phyloP scores from a whole-genome alignment of 2,797 vertebrate genomes.

The Chrosomus eos region DNA sequence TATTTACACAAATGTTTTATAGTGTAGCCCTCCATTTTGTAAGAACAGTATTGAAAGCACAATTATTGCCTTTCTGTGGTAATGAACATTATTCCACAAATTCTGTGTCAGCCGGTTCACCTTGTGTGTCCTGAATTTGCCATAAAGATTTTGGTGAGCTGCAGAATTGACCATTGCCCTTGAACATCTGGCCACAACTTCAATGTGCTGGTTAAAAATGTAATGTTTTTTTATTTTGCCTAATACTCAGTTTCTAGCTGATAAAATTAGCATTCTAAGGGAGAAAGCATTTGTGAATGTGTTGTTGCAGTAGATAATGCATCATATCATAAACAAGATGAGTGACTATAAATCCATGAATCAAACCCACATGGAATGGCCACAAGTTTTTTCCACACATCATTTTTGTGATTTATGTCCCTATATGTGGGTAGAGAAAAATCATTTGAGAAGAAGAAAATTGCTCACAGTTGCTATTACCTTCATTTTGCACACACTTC shows the following conservation, averaged over 20 bases:
- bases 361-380: background rate
- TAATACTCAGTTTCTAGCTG: background rate
- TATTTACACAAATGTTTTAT: background rate
- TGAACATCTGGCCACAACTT: background rate
- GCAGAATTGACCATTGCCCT: background rate
- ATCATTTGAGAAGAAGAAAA: background rate
- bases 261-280: background rate
- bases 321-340: background rate
- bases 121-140: background rate
- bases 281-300: background rate
- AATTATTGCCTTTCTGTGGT: background rate
- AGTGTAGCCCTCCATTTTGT: background rate
- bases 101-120: background rate
- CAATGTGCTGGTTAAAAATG: background rate
- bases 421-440: background rate
- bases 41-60: background rate
- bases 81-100: too few species aligned
- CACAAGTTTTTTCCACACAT: background rate
- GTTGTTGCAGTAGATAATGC: background rate
- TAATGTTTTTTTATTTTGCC: background rate
- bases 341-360: constrained; percentile 3
- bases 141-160: background rate
- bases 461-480: background rate
- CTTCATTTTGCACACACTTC: background rate
- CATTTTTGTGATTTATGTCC: background rate